These are phyloP conservation scores for Oceanites oceanicus DNA, from an alignment of 2,113 vertebrate genomes.

Conservation along the genomic window DNA sequence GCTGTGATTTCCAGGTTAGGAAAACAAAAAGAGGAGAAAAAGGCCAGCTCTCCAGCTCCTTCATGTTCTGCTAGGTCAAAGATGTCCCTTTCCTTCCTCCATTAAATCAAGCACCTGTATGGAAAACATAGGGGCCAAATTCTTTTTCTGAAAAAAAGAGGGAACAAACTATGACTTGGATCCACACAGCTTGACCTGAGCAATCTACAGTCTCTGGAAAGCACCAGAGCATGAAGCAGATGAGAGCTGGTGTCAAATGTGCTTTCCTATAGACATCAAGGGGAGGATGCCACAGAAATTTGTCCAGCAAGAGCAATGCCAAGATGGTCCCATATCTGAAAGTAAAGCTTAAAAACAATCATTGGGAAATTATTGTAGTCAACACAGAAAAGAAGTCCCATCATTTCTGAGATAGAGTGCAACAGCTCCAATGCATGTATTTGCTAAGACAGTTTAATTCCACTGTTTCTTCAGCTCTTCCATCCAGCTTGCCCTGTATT, in stretches of 20 bases:
- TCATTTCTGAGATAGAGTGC: not conserved
- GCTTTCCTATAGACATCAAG: not conserved
- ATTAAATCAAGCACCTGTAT: not conserved
- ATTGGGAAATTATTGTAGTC: not conserved
- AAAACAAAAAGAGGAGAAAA: not conserved
- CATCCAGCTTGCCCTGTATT: not conserved
- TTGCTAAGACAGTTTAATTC: not conserved
- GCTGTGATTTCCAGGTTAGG: not conserved
- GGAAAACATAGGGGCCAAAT: not conserved
- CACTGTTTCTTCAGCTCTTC: not conserved
- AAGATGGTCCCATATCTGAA: not conserved
- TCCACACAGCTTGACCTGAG: not conserved
- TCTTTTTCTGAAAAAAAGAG: not conserved
- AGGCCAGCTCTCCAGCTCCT: not conserved
- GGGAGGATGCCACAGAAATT: not conserved
- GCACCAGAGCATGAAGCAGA: not conserved
- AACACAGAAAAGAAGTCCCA: not conserved
- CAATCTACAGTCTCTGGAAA: not conserved
- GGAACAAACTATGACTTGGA: not conserved
- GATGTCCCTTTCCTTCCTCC: not conserved
- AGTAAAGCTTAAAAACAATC: not conserved
- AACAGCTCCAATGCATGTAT: not conserved
- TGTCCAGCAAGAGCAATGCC: not conserved
- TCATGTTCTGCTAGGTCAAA: not conserved
- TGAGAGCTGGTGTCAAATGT: not conserved